Conservation (phyloP, 2,113 vertebrate genomes). For the Neotragus pygmaeus region DNA sequence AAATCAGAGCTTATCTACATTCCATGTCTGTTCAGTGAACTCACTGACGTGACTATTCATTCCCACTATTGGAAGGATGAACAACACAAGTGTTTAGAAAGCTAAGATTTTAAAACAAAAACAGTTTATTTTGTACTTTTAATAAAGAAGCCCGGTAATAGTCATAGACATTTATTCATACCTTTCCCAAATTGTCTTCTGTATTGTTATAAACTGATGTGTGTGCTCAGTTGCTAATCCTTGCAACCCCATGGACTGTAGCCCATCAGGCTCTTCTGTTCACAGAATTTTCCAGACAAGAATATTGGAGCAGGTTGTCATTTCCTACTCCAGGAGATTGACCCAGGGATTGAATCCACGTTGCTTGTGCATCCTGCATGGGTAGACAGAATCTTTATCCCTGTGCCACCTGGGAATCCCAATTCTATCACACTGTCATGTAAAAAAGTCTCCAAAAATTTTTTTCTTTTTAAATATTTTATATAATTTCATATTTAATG, state of each 20-base stretch:
- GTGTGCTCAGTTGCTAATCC: neutral
- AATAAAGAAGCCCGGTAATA: neutral
- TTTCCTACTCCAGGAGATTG: neutral
- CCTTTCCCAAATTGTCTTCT: neutral
- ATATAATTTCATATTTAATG: neutral
- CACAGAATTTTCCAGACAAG: neutral
- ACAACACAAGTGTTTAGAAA: neutral
- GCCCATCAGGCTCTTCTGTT: neutral
- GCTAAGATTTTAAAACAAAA: neutral
- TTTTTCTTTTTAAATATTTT: neutral
- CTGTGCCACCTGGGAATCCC: rapidly evolving
- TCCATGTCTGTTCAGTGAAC: neutral
- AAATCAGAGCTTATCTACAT: neutral
- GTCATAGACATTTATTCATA: neutral
- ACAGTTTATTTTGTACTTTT: neutral
- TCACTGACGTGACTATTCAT: neutral
- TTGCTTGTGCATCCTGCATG: neutral
- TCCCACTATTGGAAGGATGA: neutral
- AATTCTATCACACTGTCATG: neutral
- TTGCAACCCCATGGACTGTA: neutral
- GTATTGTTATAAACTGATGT: neutral
- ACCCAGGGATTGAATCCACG: rapidly evolving
- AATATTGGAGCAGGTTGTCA: neutral
- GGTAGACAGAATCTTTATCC: neutral
- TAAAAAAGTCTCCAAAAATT: neutral